Base-by-base conservation (phyloP, 1,140 invertebrate species). In the Leptinotarsa undecemlineata region DNA sequence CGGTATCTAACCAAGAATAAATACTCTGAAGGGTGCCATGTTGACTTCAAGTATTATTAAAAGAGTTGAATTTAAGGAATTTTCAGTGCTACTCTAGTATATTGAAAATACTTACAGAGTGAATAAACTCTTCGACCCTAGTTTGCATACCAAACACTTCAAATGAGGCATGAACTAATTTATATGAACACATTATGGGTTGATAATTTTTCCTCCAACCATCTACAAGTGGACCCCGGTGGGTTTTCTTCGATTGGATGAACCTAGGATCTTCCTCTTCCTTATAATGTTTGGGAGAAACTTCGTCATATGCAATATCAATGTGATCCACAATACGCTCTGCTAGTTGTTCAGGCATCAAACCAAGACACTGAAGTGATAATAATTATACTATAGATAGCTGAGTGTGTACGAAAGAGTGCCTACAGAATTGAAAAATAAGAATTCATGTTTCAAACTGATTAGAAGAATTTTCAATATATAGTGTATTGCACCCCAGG, bases 171-270 rank as follows among this genome's bases (percentile, higher is more conserved):
- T 93, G 89, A 0, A 97, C 95, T 57, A 94, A 85, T 86, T 97
- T 97, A 81, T 97, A 97, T 47, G 95, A 96, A 86, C 95, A 97
- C 96, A 98, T 97, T 66, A 97, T 92, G 3, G 95, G 95, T 66
- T 90, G 86, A 17, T 89, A 88, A 3, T 84, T 89, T 14, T 93
- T 91, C 77, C 89, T 88, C 96, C 95, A 97, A 2, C 93, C 93
- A 84, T 95, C 92, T 47, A 91, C 85, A 11, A 96, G 85, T 2
- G 94, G 95, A 5, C 95, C 95, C 71, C 95, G 88, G 60, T 90
- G 90, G 61, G 95, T 96, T 86, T 94, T 94, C 78, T 87, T 87
- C 0, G 95, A 97, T 85, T 94, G 92, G 81, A 94, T 96, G 77
- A 91, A 93, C 81, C 92, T 92, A 11, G 92, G 91, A 85, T 96